Evolutionary conservation across 1,140 invertebrate genomes (phyloP).

Genomic region (Hylyphantes graminicola): DNA sequence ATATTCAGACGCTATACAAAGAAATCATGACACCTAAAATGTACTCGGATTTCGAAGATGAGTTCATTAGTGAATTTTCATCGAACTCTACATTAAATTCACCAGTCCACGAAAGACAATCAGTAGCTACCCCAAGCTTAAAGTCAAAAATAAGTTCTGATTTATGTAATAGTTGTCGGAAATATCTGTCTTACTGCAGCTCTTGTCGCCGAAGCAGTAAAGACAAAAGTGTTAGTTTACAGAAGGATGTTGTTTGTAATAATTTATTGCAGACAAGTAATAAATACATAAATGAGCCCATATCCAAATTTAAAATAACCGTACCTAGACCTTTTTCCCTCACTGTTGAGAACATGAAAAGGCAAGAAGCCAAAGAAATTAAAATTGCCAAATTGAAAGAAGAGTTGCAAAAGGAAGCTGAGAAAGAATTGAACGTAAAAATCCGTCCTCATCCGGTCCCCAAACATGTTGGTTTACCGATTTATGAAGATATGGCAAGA

Average conservation of each 20-base stretch:
- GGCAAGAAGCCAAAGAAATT: conserved; percentile 1
- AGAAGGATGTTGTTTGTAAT: too few species aligned
- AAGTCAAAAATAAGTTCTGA: not conserved
- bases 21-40: conserved; percentile 34
- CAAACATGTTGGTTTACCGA: conserved; percentile 28
- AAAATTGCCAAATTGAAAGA: conserved; percentile 27
- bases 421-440: conserved; percentile 29
- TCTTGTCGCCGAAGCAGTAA: not conserved
- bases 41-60: not conserved
- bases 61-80: not conserved
- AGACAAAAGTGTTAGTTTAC: too few species aligned
- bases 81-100: not conserved
- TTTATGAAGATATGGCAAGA: conserved; percentile 37
- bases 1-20: conserved; percentile 30
- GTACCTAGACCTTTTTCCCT: conserved; percentile 43
- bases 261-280: too few species aligned
- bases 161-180: conserved; percentile 13
- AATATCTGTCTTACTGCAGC: not conserved
- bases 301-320: conserved; percentile 15
- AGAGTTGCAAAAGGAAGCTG: conserved; percentile 20
- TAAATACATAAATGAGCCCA: not conserved
- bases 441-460: conserved; percentile 35
- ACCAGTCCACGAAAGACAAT: not conserved
- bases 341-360: not conserved
- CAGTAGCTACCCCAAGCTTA: too few species aligned